phyloP scores from a whole-genome alignment of 2,113 vertebrate species.

The Halichoerus grypus region DNA sequence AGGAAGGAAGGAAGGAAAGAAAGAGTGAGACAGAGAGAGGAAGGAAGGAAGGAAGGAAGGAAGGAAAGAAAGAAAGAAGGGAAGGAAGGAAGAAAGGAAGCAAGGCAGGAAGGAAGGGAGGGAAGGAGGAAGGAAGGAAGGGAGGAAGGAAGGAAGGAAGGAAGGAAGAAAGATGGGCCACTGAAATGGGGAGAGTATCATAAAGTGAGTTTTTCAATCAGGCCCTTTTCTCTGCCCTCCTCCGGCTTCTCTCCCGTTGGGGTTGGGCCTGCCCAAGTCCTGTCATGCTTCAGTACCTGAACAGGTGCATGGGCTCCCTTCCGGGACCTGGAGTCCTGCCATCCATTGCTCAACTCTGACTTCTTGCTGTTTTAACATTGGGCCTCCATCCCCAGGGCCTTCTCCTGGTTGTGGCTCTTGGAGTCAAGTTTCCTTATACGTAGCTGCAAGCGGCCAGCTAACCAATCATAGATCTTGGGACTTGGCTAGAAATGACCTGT shows the following conservation, averaged over 20 bases:
- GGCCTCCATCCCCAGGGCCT: slow-evolving; percentile 47
- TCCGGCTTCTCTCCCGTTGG: not conserved
- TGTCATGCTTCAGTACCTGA: not conserved
- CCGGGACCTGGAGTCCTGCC: slow-evolving; percentile 67
- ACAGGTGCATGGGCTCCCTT: slow-evolving; percentile 66
- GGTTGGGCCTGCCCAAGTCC: not conserved
- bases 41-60: not conserved
- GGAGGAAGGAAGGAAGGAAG: accelerated
- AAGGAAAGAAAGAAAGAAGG: not conserved
- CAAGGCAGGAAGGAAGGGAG: not conserved
- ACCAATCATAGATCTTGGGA: not conserved
- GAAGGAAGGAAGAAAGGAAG: not conserved
- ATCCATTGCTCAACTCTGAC: slow-evolving; percentile 51
- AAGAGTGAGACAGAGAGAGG: too few species aligned
- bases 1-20: not conserved
- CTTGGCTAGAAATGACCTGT: not conserved
- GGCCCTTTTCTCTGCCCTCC: not conserved
- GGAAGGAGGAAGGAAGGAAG: too few species aligned
- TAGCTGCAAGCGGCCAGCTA: slow-evolving; percentile 32
- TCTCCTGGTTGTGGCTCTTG: slow-evolving; percentile 24
- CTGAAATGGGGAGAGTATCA: not conserved
- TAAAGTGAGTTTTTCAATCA: not conserved
- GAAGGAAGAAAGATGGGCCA: not conserved
- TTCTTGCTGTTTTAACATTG: slow-evolving; percentile 69
- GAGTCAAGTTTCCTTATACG: slow-evolving; percentile 56